Conservation (phyloP, 2,113 vertebrate species). For the Eurypyga helias region DNA sequence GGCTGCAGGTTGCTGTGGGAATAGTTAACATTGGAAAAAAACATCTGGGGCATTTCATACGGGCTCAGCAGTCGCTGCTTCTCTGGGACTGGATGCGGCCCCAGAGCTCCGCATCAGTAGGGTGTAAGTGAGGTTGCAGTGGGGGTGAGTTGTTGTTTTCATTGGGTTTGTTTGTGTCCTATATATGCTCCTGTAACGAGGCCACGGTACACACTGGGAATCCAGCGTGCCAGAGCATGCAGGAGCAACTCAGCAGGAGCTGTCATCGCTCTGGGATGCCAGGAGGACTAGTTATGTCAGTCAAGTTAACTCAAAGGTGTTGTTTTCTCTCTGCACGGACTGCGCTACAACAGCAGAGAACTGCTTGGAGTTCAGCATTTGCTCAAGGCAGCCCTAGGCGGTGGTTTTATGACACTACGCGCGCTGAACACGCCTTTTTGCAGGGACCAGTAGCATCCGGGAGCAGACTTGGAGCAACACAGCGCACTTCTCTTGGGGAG, state of each 20-base stretch:
- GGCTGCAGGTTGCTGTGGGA: background rate
- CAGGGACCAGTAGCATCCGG: fast-evolving
- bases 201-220: background rate
- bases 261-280: too few species aligned
- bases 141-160: background rate
- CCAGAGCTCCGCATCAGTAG: background rate
- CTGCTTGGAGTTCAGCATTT: background rate
- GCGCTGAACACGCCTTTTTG: background rate
- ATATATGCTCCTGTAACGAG: background rate
- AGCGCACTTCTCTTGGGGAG: background rate
- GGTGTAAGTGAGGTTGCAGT: background rate
- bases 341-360: background rate
- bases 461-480: background rate
- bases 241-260: background rate
- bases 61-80: background rate
- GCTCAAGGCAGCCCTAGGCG: background rate
- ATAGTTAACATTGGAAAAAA: background rate
- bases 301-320: background rate
- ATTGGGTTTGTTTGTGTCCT: background rate
- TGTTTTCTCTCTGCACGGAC: background rate
- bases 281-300: background rate
- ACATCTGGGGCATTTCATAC: background rate
- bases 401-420: background rate
- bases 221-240: background rate
- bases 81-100: background rate